A percentile compares a stretch with the other conserved stretches of the same genome.
Evolutionary conservation across 2,888 invertebrate genomes (phyloP).

Genomic region (Gnatocerus cornutus): DNA sequence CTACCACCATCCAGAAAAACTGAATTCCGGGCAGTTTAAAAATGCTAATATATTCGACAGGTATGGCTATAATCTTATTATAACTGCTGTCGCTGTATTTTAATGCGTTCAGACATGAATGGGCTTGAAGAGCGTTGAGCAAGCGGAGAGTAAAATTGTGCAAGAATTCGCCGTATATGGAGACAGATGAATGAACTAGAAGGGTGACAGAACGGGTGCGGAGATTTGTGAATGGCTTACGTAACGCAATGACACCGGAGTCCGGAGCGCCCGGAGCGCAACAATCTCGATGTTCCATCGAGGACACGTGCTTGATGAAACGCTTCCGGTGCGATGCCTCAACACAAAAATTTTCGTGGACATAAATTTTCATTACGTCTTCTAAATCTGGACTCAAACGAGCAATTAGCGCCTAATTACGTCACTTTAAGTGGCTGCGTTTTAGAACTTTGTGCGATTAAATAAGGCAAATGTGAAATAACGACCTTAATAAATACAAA

Average conservation of each 20-base stretch:
- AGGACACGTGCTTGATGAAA: conserved; percentile 39
- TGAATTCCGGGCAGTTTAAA: conserved; percentile 25
- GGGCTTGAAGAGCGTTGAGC: conserved; percentile 49
- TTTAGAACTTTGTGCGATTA: conserved; percentile 21
- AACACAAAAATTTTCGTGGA: conserved; percentile 24
- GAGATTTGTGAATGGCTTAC: conserved; percentile 63
- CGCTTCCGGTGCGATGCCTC: conserved; percentile 24
- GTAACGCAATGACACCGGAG: conserved; percentile 48
- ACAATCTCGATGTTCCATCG: conserved; percentile 32
- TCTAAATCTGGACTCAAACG: conserved; percentile 34
- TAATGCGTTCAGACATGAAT: conserved; percentile 52
- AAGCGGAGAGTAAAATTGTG: conserved; percentile 63
- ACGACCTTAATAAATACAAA: conserved; percentile 43
- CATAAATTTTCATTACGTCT: conserved; percentile 35
- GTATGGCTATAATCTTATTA: conserved; percentile 50
- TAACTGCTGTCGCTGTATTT: conserved; percentile 45
- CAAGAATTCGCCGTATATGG: conserved; percentile 65
- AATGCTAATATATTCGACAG: conserved; percentile 51
- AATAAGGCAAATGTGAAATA: conserved; percentile 37
- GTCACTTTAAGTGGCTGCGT: conserved; percentile 35
- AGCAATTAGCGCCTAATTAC: conserved; percentile 40
- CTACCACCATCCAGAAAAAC: conserved; percentile 22
- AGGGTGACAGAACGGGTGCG: conserved; percentile 60
- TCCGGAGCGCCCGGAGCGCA: conserved; percentile 42
- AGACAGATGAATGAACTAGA: conserved; percentile 64